phyloP scores from a whole-genome alignment of 2,113 vertebrate species.

The mouse (Mus musculus) region DNA sequence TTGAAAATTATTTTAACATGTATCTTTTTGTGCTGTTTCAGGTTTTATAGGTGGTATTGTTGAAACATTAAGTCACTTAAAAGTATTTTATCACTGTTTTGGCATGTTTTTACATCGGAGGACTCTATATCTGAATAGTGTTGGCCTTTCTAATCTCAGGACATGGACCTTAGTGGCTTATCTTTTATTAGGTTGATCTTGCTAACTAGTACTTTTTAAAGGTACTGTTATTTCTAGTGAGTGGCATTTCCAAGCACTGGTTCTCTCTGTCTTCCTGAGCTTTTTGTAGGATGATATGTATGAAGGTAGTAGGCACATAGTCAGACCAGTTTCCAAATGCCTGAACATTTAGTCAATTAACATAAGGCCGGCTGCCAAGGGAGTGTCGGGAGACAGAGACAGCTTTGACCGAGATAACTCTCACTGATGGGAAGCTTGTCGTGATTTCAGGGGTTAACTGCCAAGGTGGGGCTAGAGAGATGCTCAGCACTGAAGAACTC shows the following conservation, averaged over 20 bases:
- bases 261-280: not conserved
- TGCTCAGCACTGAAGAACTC: not conserved
- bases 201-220: not conserved
- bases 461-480: not conserved
- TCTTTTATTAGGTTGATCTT: not conserved
- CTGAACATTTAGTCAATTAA: not conserved
- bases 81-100: slow-evolving; percentile 14
- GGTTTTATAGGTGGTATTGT: slow-evolving; percentile 6
- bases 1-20: slow-evolving; percentile 12
- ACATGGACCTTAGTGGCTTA: not conserved
- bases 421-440: not conserved
- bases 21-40: slow-evolving; percentile 7
- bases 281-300: not conserved
- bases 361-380: not conserved
- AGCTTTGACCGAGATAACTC: slow-evolving; percentile 23
- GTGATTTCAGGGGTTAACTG: slow-evolving; percentile 38
- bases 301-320: too few relatives aligned
- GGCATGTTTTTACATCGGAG: not conserved
- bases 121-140: not conserved
- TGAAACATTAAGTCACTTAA: slow-evolving; percentile 11
- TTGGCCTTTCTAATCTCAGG: not conserved
- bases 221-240: not conserved
- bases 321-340: not conserved
- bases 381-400: not conserved
- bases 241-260: not conserved